phyloP scores from a whole-genome alignment of 2,888 invertebrate genomes.

The Drosophila algonquin region DNA sequence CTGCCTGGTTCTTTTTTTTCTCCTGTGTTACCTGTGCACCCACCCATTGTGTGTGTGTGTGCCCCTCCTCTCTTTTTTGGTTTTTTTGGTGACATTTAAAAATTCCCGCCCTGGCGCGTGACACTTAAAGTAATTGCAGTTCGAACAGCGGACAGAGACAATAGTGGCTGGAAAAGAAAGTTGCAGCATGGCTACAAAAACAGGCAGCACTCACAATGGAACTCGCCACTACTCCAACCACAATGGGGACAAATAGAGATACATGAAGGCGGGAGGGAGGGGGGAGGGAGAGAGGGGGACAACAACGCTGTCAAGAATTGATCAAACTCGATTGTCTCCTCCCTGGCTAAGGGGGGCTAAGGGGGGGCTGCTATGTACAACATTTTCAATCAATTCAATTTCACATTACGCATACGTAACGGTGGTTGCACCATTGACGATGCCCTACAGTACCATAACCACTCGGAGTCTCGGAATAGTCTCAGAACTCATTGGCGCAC shows the following conservation, averaged over 20 bases:
- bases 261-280: no score
- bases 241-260: background rate
- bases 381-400: conserved; percentile 53
- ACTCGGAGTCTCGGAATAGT: background rate
- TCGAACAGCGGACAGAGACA: background rate
- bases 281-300: background rate
- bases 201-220: background rate
- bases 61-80: no score
- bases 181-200: background rate
- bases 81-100: background rate
- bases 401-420: conserved; percentile 29
- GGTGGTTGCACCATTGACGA: no score
- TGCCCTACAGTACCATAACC: background rate
- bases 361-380: background rate
- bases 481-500: background rate
- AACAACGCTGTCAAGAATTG: background rate
- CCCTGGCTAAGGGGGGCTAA: conserved; percentile 6
- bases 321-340: conserved; percentile 24
- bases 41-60: no score
- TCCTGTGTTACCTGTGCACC: no score
- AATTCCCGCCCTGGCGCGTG: conserved; percentile 12
- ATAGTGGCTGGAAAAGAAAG: no score
- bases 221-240: background rate
- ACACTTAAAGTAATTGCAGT: conserved; percentile 51
- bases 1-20: no score